Percentiles rank a stretch among this genome's conserved stretches.
Evolutionary conservation across 2,797 vertebrate species (phyloP).

Genomic region (Chaetophractus vellerosus): DNA sequence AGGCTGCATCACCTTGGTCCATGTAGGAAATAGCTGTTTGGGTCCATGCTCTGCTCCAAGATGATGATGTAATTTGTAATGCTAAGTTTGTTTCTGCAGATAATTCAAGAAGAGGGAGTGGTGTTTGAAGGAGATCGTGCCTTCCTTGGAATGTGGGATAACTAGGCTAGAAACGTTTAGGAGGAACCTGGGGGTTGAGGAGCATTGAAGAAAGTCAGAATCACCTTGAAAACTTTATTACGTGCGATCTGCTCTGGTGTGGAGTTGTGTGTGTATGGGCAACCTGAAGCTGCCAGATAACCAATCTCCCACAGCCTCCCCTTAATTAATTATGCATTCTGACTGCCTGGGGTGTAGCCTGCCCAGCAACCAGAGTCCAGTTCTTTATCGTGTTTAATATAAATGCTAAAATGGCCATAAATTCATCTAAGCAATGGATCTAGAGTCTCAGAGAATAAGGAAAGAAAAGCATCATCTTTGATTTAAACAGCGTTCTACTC

Average conservation of each 20-base stretch:
- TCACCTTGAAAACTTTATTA: slow-evolving; percentile 80
- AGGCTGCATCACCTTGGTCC: slow-evolving; percentile 84
- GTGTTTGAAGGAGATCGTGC: slow-evolving; percentile 71
- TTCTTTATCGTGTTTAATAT: slow-evolving; percentile 51
- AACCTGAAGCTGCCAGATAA: background rate
- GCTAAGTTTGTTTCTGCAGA: slow-evolving; percentile 79
- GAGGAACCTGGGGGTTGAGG: slow-evolving; percentile 11
- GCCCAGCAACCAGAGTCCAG: slow-evolving; percentile 68
- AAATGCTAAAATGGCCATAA: slow-evolving; percentile 38
- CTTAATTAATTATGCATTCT: slow-evolving; percentile 68
- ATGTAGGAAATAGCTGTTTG: slow-evolving; percentile 68
- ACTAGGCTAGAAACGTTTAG: slow-evolving; percentile 59
- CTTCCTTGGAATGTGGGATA: slow-evolving; percentile 72
- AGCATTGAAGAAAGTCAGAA: slow-evolving; percentile 1
- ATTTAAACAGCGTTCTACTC: background rate
- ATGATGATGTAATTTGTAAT: slow-evolving; percentile 84
- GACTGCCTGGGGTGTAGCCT: slow-evolving; percentile 34
- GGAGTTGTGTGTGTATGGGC: background rate
- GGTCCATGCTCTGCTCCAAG: slow-evolving; percentile 58
- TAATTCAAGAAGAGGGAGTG: slow-evolving; percentile 63
- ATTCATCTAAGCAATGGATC: slow-evolving; percentile 26
- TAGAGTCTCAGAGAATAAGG: slow-evolving; percentile 20
- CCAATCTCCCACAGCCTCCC: background rate
- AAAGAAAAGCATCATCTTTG: background rate
- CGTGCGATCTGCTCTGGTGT: background rate